Evolutionary conservation across 2,797 vertebrate genomes (phyloP), one percentile per base, ranked within the genome.

Genomic region (Lates japonicus): DNA sequence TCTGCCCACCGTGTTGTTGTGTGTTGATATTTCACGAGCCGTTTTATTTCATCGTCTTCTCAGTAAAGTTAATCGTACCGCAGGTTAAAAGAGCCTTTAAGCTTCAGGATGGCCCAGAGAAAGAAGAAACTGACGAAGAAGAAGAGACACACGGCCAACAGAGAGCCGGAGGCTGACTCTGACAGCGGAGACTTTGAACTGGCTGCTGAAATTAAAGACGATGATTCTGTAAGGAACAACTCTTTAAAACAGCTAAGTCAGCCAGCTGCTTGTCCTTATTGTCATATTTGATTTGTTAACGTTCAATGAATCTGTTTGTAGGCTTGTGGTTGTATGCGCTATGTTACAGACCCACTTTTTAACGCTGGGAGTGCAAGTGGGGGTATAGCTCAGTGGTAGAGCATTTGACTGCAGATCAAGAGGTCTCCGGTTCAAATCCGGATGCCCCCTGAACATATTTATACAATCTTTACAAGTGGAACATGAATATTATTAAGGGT

Each of bases 81-180:
- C 1, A 2, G 1, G 4, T 19, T 25, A 4, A 20, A 49, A 35
- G 8, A 25, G n/a, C 2, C 2, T 10, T 11, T 25, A 78, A 74
- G 37, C 16, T 7, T 39, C 44, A 78, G 0, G 22, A 97, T 97
- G 96, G 96, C 94, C 0, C 95, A 95, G 71, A 94, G 93, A 29
- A 97, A 95, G 90, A 97, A 96, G 89, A 96, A 92, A 46, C 31
- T 94, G 7, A 94, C 87, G 29, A 96, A 94, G 90, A 96, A 91
- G 87, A 95, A 87, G 87, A 92, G 91, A 70, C 85, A 92, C 69
- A 39, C 65, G 0, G 76, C 51, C 44, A 77, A 49, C 57, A 91
- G 88, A 54, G 94, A 95, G 13, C 44, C 77, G 3, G 94, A 95
- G 13, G 76, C 78, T 0, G 95, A 96, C 16, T 96, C 94, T 13